Evolutionary conservation across 37 sponge, comb jelly and placozoan species (phyloP), one percentile per base, ranked within the genome.

Genomic region (Axinella damicornis): DNA sequence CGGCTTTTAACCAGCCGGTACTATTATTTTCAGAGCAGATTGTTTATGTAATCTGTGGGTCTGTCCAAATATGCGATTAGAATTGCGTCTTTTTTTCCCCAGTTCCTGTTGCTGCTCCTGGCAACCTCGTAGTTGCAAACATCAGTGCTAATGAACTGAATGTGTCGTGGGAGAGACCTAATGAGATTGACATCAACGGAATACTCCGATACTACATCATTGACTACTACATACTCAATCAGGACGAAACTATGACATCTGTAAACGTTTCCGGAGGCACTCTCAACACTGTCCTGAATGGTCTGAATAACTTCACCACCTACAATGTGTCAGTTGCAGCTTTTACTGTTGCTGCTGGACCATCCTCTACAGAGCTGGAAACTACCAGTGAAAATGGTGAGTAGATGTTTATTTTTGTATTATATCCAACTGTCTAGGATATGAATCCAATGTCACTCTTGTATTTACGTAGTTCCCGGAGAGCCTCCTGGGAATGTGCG

Each of bases 291-390:
- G 19, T 32, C 14, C 38, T 82, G 63, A 25, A 30, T 13, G 35
- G 38, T 57, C 73, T 82, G 27, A 56, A 82, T 17, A 82, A 61
- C 55, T 77, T 59, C 65, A 86, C 79, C 63, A 40, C 2, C 63
- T 86, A 86, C 30, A 69, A 68, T 77, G 70, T 86, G 21, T 57
- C 37, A n/a, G 79, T 86, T 34, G 36, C 76, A 28, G 39, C 79
- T 36, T 37, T 37, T 28, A 79, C 79, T 2, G 40, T 41, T 46
- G 81, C 71, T 53, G 53, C n/a, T 6, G 81, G 81, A 16, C 81
- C 81, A 16, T 30, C 14, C 17, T 14, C 70, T 53, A 53, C 25
- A 13, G 34, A 53, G 53, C 6, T 19, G 21, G 35, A 81, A 35
- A 67, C 54, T 14, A 81, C 81, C 53, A 41, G 25, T 69, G 69